phyloP scores from a whole-genome alignment of 2,888 invertebrate species.

The Labia minor region DNA sequence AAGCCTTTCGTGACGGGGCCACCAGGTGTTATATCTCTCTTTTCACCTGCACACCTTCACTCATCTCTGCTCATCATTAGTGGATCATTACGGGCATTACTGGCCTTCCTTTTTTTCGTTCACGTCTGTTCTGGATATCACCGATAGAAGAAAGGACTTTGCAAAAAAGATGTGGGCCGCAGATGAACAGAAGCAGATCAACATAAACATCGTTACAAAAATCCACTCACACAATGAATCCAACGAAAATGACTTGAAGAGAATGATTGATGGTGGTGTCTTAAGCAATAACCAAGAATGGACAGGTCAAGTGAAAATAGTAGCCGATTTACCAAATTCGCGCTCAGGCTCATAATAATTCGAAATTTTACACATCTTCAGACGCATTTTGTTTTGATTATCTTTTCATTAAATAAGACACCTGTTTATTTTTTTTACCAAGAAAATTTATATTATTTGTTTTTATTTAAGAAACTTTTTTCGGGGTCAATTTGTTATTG shows the following conservation, averaged over 20 bases:
- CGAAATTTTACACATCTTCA: background rate
- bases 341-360: background rate
- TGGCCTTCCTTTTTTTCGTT: too few relatives aligned
- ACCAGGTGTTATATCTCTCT: background rate
- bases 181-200: background rate
- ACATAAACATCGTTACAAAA: background rate
- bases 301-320: background rate
- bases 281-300: background rate
- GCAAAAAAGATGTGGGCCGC: background rate
- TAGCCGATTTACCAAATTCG: background rate
- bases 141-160: too few relatives aligned
- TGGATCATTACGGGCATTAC: background rate
- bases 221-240: too few relatives aligned
- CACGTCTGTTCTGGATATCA: too few relatives aligned
- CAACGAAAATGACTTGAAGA: background rate
- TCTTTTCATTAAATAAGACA: background rate
- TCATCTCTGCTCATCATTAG: background rate
- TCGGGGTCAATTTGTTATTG: conserved; percentile 3
- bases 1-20: background rate
- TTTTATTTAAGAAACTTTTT: background rate
- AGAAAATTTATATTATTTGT: background rate
- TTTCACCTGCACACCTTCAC: background rate
- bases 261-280: background rate
- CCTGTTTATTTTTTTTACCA: background rate
- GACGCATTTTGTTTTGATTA: background rate